Base-by-base conservation (phyloP, 2,888 invertebrate species). In the Dimorphilus gyrociliatus region DNA sequence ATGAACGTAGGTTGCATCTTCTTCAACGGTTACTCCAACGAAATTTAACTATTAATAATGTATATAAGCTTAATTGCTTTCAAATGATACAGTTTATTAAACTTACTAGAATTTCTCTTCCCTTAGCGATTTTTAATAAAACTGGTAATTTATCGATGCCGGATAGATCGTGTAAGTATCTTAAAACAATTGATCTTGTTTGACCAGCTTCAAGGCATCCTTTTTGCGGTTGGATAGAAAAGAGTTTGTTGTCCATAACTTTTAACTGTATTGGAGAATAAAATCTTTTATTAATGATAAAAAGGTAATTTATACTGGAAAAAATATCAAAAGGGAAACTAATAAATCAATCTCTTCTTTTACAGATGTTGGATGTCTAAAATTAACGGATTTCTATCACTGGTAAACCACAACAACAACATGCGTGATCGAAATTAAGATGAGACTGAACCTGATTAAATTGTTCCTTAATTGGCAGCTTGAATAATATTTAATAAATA, bases 131-230 rank as follows among this genome's bases (percentile, higher is more conserved):
- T 35, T 62, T 60, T 10, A 62, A 42, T 10, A 60, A 44, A 4
- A 61, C 53, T 5, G 60, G 58, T 17, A 62, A 46, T 25, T 52
- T 41, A 38, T 61, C 55, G 4, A 57, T 58, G 3, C 61, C 62
- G 7, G 54, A 40, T 45, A 60, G 51, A 10, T 47, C 44, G 45
- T 61, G 62, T 28, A 45, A 43, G 41, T 61, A 61, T 7, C 47
- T 47, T 23, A 61, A 48, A 19, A 49, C 54, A 12, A 62, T 45
- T 1, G 48, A 46, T 19, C 42, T 44, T 33, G 45, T 45, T 30
- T 56, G 51, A 2, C 59, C 59, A 2, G 59, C 55, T 23, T 48
- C 38, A 23, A 62, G 37, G 7, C 36, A 38, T 1, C 59, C 59
- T 32, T 46, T 47, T 36, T 48, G 51, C 2, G 60, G 61, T 16